Evolutionary conservation across 2,113 vertebrate genomes (phyloP).

Genomic region (Dipodomys merriami): DNA sequence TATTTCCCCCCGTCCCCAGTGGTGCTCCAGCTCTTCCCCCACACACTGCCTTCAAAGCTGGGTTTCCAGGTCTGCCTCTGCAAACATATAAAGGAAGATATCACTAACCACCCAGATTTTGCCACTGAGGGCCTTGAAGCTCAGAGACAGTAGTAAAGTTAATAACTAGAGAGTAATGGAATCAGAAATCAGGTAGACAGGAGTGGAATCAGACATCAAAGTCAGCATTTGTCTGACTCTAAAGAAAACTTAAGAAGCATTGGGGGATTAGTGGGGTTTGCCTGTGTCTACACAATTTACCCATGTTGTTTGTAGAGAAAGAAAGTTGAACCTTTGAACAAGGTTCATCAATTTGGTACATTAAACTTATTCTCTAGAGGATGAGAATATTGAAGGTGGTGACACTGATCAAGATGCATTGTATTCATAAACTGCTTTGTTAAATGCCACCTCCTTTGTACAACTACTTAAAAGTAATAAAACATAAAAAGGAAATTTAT

Average conservation of each 20-base stretch:
- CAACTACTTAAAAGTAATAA: too few relatives aligned
- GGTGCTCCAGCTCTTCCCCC: rapidly evolving
- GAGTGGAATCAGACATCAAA: background rate
- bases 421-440: too few relatives aligned
- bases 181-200: background rate
- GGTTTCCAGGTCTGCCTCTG: background rate
- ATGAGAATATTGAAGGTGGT: too few relatives aligned
- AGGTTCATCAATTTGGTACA: background rate
- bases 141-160: background rate
- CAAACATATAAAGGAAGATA: background rate
- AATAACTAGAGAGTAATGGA: background rate
- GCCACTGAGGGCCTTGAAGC: background rate
- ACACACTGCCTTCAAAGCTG: background rate
- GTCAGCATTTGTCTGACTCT: background rate
- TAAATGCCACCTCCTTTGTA: too few relatives aligned
- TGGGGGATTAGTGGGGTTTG: background rate
- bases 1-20: rapidly evolving
- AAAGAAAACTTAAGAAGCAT: background rate
- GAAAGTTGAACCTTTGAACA: background rate
- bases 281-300: background rate
- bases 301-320: background rate
- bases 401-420: too few relatives aligned
- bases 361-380: background rate
- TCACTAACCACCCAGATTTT: rapidly evolving
- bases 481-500: too few relatives aligned